These are phyloP conservation scores for Ceratoteleas bidentatus DNA, from an alignment of 1,140 invertebrate species.

Conservation along the genomic window DNA sequence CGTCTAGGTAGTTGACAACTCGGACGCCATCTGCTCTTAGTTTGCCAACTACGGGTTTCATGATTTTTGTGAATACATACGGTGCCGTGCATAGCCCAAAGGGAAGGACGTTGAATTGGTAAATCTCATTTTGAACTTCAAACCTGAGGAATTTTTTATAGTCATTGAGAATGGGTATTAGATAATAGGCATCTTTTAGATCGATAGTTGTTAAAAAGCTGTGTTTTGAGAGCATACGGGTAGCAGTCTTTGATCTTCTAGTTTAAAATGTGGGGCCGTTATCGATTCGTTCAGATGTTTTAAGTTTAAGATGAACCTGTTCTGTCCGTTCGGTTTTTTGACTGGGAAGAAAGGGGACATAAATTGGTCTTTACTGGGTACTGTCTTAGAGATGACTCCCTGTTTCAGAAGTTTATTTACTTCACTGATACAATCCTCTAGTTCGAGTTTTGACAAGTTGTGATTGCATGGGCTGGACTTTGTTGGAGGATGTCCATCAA, in stretches of 20 bases:
- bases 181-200: not conserved
- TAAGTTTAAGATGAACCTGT: not conserved
- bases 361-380: too few species aligned
- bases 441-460: too few species aligned
- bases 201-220: not conserved
- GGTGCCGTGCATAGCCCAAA: conserved; percentile 9
- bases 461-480: too few species aligned
- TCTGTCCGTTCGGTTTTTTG: too few species aligned
- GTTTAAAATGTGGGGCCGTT: not conserved
- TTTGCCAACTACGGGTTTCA: not conserved
- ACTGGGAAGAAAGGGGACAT: too few species aligned
- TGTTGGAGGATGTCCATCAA: too few species aligned
- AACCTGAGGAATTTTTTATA: conserved; percentile 2
- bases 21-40: not conserved
- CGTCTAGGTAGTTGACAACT: not conserved
- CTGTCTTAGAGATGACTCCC: too few species aligned
- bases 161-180: not conserved
- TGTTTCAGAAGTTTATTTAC: too few species aligned
- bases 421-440: too few species aligned
- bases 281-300: not conserved
- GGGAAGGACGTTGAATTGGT: not conserved
- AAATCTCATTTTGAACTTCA: not conserved
- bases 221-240: not conserved
- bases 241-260: conserved; percentile 2
- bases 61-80: not conserved